These are phyloP conservation scores for Microcebus murinus DNA, from an alignment of 2,113 vertebrate species.

Conservation along the genomic window DNA sequence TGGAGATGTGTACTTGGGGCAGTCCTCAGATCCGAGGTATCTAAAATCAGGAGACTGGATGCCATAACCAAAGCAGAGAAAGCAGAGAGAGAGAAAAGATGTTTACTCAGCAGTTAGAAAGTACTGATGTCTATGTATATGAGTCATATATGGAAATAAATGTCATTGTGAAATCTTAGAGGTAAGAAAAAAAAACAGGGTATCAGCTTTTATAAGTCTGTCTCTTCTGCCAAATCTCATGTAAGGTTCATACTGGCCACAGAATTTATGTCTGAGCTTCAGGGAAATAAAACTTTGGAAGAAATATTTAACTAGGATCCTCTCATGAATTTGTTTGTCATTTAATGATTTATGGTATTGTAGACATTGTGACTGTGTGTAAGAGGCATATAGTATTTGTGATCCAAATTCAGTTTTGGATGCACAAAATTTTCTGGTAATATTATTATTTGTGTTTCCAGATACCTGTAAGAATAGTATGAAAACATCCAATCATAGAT, in stretches of 20 bases:
- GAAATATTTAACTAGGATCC: neutral
- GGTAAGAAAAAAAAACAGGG: neutral
- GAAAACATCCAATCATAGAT: neutral
- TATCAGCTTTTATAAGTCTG: constrained; percentile 13
- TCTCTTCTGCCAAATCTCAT: constrained; percentile 42
- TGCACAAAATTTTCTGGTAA: neutral
- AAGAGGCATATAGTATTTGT: neutral
- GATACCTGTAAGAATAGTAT: neutral
- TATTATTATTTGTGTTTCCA: neutral
- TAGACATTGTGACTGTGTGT: neutral
- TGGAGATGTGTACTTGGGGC: neutral
- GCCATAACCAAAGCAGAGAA: neutral
- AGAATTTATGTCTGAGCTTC: constrained; percentile 48
- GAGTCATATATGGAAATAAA: constrained; percentile 8
- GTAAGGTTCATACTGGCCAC: neutral
- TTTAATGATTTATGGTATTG: constrained; percentile 58
- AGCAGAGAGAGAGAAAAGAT: neutral
- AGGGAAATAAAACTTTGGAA: constrained; percentile 41
- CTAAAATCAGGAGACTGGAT: neutral
- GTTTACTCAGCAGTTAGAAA: neutral
- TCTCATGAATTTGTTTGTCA: neutral
- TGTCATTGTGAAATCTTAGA: neutral
- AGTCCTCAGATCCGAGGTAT: neutral
- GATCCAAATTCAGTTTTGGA: constrained; percentile 13
- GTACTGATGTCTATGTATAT: neutral